phyloP scores from a whole-genome alignment of 2,113 vertebrate genomes.

The Mesitornis unicolor region DNA sequence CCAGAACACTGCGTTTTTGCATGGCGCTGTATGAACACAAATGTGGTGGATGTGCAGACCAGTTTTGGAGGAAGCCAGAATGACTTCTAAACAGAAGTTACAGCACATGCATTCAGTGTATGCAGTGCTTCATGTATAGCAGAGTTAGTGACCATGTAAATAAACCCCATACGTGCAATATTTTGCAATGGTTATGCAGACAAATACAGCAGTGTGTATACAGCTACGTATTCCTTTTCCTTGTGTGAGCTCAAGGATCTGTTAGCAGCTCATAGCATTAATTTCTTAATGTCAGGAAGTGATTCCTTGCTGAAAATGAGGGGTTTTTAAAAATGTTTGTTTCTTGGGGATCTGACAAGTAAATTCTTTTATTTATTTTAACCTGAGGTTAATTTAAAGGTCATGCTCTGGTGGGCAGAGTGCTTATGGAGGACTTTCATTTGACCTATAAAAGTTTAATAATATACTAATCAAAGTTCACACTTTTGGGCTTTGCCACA shows the following conservation, averaged over 20 bases:
- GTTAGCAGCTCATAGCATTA: neutral
- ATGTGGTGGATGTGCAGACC: neutral
- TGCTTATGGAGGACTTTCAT: neutral
- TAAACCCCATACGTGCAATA: neutral
- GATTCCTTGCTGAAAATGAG: neutral
- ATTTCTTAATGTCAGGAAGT: neutral
- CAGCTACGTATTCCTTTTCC: too few species aligned
- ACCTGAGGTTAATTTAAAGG: neutral
- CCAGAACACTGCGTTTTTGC: neutral
- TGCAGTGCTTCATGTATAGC: neutral
- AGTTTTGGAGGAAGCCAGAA: neutral
- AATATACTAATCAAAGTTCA: neutral
- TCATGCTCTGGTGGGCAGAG: neutral
- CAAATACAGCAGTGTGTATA: neutral
- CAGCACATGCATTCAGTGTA: neutral
- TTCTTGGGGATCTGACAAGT: neutral
- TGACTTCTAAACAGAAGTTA: rapidly evolving
- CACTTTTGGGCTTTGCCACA: rapidly evolving
- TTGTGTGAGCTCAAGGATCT: neutral
- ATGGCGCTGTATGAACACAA: neutral
- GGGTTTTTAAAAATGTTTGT: too few species aligned
- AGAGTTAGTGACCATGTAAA: neutral
- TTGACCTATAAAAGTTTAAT: neutral
- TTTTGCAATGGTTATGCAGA: neutral
- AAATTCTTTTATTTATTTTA: neutral